Conservation (phyloP, 2,797 vertebrate species). For the Oreonectes daqikongensis region DNA sequence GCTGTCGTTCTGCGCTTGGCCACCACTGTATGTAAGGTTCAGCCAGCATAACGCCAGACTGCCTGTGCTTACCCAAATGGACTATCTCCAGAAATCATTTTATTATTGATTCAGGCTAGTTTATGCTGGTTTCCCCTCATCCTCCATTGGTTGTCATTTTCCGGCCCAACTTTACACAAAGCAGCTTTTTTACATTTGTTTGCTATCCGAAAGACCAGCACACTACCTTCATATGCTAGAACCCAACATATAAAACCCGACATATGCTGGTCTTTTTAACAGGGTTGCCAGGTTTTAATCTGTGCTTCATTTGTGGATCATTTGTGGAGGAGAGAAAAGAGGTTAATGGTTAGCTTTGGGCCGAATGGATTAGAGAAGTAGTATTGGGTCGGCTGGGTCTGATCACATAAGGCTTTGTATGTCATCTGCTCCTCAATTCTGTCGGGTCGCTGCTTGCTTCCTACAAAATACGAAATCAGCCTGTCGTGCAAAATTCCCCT, state of each 20-base stretch:
- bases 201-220: background rate
- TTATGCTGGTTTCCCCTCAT: background rate
- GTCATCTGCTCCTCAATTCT: conserved; percentile 25
- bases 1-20: conserved; percentile 42
- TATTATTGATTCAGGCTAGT: background rate
- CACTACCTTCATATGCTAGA: background rate
- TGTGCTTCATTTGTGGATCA: conserved; percentile 59
- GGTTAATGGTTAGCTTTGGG: conserved; percentile 74
- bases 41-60: conserved; percentile 41
- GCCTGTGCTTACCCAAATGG: background rate
- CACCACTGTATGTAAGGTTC: conserved; percentile 45
- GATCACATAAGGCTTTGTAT: conserved; percentile 25
- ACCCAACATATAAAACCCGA: background rate
- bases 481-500: background rate
- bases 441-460: background rate
- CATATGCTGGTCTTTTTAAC: conserved; percentile 16
- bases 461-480: background rate
- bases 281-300: conserved; percentile 62
- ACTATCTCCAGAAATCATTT: background rate
- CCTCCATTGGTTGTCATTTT: no score
- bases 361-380: conserved; percentile 72
- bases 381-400: conserved; percentile 57
- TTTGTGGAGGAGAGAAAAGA: conserved; percentile 62
- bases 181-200: no score
- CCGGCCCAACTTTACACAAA: no score